Conservation (phyloP, 1,140 invertebrate genomes). For the Ladona fulva region DNA sequence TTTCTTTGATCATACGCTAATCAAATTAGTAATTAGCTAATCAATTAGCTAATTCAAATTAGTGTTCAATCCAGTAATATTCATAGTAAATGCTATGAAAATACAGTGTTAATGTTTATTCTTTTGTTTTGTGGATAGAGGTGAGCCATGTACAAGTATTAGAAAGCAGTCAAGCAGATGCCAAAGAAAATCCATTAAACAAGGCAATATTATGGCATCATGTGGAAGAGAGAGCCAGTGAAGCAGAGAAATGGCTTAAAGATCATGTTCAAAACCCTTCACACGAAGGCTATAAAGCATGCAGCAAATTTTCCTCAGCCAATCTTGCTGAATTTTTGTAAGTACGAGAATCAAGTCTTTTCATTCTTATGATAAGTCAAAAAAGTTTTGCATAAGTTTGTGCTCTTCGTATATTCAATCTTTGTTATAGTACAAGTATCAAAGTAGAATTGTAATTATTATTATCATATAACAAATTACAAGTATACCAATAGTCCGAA, state of each 20-base stretch:
- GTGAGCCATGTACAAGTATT: conserved; percentile 15
- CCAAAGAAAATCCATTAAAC: conserved; percentile 7
- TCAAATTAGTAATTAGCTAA: too few species aligned
- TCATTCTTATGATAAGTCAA: conserved; percentile 11
- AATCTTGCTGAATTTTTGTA: conserved; percentile 33
- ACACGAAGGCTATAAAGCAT: conserved; percentile 33
- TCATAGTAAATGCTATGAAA: too few species aligned
- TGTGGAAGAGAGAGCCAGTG: conserved; percentile 28
- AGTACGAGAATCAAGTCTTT: too few species aligned
- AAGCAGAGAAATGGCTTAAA: conserved; percentile 31
- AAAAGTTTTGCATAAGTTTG: too few species aligned
- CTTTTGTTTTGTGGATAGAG: conserved; percentile 25
- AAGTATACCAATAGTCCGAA: too few species aligned
- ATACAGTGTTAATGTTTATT: conserved; percentile 23
- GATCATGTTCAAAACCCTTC: conserved; percentile 36
- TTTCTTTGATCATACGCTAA: too few species aligned
- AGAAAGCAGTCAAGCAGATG: conserved; percentile 11
- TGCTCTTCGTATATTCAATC: too few species aligned
- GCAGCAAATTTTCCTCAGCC: conserved; percentile 31
- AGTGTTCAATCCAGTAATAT: too few species aligned
- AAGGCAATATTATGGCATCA: conserved; percentile 24
- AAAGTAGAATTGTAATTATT: too few species aligned
- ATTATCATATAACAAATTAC: too few species aligned
- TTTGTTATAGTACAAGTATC: too few species aligned
- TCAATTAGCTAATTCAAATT: too few species aligned